Conservation (phyloP, 2,797 vertebrate genomes). For the Podargus strigoides region DNA sequence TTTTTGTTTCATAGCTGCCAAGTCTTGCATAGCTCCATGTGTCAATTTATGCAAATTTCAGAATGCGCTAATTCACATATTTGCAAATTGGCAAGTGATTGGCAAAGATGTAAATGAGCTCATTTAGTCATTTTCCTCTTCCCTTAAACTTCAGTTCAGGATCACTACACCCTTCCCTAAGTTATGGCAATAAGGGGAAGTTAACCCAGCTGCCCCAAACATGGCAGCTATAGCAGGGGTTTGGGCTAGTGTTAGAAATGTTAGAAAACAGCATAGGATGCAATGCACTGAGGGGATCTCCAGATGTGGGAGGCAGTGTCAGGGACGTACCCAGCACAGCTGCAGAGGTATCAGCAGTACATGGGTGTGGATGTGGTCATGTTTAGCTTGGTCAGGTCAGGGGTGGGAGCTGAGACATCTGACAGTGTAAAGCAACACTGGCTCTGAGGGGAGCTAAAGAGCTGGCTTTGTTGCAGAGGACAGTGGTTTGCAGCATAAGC, state of each 20-base stretch:
- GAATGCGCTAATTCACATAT: constrained; percentile 58
- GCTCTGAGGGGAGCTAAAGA: neutral
- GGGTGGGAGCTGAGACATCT: neutral
- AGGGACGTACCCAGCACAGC: neutral
- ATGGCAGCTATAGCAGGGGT: accelerated
- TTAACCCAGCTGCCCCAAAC: neutral
- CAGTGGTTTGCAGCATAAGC: neutral
- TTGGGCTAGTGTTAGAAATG: neutral
- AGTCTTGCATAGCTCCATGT: constrained; percentile 51
- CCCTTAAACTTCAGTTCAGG: neutral
- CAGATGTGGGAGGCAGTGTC: neutral
- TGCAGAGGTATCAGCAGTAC: neutral
- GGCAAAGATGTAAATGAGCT: constrained; percentile 52
- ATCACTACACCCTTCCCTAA: neutral
- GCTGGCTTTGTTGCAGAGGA: neutral
- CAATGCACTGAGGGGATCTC: neutral
- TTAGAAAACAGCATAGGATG: neutral
- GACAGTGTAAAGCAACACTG: neutral
- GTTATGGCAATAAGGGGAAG: neutral
- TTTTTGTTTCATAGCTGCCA: constrained; percentile 27
- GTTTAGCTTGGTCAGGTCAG: neutral
- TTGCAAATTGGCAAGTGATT: constrained; percentile 59
- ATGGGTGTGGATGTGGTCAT: neutral
- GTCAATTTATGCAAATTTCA: constrained; percentile 59
- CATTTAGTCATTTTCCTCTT: neutral